phyloP scores from a whole-genome alignment of 2,888 invertebrate genomes.

The Cerastoderma edule region DNA sequence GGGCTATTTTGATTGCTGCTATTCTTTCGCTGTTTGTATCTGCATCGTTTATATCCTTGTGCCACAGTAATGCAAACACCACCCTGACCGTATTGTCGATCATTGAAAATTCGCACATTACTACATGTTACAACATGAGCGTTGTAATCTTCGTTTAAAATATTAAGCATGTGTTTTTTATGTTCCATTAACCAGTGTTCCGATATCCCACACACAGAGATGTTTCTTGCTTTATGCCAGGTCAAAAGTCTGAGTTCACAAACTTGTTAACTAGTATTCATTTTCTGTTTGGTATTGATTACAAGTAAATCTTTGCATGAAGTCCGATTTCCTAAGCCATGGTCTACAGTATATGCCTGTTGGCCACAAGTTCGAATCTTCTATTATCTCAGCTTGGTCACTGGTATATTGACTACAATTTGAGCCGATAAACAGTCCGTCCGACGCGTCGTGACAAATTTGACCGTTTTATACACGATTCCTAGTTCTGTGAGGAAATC shows the following conservation, averaged over 20 bases:
- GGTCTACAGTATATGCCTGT: constrained; percentile 16
- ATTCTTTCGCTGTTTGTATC: too few relatives aligned
- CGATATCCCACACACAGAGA: neutral
- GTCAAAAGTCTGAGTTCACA: neutral
- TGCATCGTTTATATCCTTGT: too few relatives aligned
- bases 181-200: neutral
- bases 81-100: too few relatives aligned
- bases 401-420: constrained; percentile 15
- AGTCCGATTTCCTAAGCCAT: constrained; percentile 12
- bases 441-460: constrained; percentile 8
- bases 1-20: too few relatives aligned
- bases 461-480: neutral
- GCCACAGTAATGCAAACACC: neutral
- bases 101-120: too few relatives aligned
- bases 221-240: neutral
- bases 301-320: constrained; percentile 16
- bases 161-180: too few relatives aligned
- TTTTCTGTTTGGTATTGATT: neutral
- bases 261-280: neutral
- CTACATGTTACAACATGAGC: too few relatives aligned
- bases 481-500: constrained; percentile 15
- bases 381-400: constrained; percentile 14
- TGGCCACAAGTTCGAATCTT: constrained; percentile 21
- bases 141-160: too few relatives aligned
- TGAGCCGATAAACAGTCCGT: constrained; percentile 15